A percentile compares a stretch with the other conserved stretches of the same genome.
These are phyloP conservation scores for Siniperca chuatsi DNA, from an alignment of 2,113 vertebrate genomes.

Conservation along the genomic window DNA sequence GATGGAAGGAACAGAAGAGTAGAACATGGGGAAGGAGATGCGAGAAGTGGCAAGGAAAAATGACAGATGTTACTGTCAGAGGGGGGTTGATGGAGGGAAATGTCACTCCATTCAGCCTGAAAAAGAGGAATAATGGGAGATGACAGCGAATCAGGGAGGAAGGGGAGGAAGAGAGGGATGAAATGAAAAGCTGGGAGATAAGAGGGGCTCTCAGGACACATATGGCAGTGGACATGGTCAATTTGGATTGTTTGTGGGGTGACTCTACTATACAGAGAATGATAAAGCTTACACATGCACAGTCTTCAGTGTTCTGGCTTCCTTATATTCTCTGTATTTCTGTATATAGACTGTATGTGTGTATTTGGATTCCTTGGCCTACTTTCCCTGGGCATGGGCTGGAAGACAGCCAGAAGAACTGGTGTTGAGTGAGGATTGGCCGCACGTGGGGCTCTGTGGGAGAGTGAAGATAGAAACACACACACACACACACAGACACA, in stretches of 20 bases:
- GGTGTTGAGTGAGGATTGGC: conserved; percentile 74
- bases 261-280: conserved; percentile 9
- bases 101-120: conserved; percentile 52
- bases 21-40: conserved; percentile 4
- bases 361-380: conserved; percentile 59
- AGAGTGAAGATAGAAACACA: conserved; percentile 60
- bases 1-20: not conserved
- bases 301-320: not conserved
- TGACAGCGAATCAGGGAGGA: conserved; percentile 37
- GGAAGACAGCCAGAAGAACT: conserved; percentile 64
- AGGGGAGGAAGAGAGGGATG: conserved; percentile 24
- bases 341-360: conserved; percentile 22
- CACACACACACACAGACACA: not conserved
- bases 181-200: conserved; percentile 50
- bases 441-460: conserved; percentile 63
- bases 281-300: conserved; percentile 17
- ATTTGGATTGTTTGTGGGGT: conserved; percentile 44
- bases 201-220: conserved; percentile 43
- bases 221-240: conserved; percentile 55
- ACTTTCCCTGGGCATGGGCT: conserved; percentile 56
- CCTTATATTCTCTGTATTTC: conserved; percentile 8
- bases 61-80: conserved; percentile 68
- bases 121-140: conserved; percentile 56
- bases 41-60: conserved; percentile 33
- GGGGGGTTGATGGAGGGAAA: conserved; percentile 42